These are phyloP conservation scores for Spea multiplicata DNA, from an alignment of 2,113 vertebrate species.

Conservation along the genomic window DNA sequence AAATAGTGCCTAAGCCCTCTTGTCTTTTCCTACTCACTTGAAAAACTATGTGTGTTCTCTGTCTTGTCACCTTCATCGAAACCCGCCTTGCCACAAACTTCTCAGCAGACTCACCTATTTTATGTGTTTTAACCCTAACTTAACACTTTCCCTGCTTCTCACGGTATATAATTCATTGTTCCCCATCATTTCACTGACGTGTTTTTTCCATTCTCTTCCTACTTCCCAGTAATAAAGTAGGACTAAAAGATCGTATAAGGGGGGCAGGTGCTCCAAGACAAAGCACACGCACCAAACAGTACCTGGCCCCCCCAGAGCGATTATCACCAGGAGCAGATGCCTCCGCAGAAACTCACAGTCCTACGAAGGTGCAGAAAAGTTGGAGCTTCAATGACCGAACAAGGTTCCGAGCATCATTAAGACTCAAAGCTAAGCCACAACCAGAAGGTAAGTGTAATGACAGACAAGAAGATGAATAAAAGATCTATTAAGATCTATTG, in stretches of 20 bases:
- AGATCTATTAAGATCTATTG: too few species aligned
- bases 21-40: too few species aligned
- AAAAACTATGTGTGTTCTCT: too few species aligned
- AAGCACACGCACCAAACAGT: slow-evolving; percentile 66
- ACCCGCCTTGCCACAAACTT: too few species aligned
- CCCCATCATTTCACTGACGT: background rate
- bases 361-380: slow-evolving; percentile 94
- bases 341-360: slow-evolving; percentile 81
- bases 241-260: slow-evolving; percentile 90
- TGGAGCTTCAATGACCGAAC: slow-evolving; percentile 98
- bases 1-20: too few species aligned
- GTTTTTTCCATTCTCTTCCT: background rate
- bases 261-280: slow-evolving; percentile 81
- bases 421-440: slow-evolving; percentile 79
- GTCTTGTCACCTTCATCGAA: too few species aligned
- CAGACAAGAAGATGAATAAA: background rate
- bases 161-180: too few species aligned
- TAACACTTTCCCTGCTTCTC: too few species aligned
- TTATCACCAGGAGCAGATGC: slow-evolving; percentile 67
- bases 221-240: slow-evolving; percentile 80
- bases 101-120: too few species aligned
- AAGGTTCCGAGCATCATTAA: slow-evolving; percentile 87
- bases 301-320: slow-evolving; percentile 68
- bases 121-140: too few species aligned
- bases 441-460: slow-evolving; percentile 70